A percentile compares a stretch with the other conserved stretches of the same genome.
These are phyloP conservation scores for Aspidiotus destructor DNA, from an alignment of 2,888 invertebrate species.

Conservation along the genomic window DNA sequence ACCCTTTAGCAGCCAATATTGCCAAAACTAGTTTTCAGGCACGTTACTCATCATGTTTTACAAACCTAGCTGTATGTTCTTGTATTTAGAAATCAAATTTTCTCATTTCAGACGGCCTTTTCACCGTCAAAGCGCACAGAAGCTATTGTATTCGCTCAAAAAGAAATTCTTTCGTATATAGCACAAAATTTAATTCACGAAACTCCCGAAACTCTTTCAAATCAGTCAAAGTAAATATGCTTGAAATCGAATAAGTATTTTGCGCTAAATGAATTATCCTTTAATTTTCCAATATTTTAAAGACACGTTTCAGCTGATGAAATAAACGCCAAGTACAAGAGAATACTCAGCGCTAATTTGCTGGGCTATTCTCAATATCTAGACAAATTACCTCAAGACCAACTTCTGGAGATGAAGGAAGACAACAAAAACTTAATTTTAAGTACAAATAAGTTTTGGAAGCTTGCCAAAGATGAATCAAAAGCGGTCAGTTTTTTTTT, in stretches of 20 bases:
- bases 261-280: constrained; percentile 11
- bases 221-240: constrained; percentile 43
- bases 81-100: constrained; percentile 7
- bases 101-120: constrained; percentile 57
- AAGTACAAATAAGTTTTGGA: constrained; percentile 60
- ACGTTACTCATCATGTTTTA: not conserved
- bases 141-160: constrained; percentile 70
- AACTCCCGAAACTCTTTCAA: constrained; percentile 48
- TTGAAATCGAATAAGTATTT: constrained; percentile 7
- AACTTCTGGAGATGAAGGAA: constrained; percentile 46
- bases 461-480: constrained; percentile 51
- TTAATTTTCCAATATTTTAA: not conserved
- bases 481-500: constrained; percentile 42
- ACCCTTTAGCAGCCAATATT: constrained; percentile 69
- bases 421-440: constrained; percentile 50
- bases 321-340: constrained; percentile 57
- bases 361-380: constrained; percentile 56
- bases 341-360: constrained; percentile 55
- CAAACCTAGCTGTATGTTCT: constrained; percentile 5
- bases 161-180: constrained; percentile 66
- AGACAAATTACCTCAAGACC: constrained; percentile 47
- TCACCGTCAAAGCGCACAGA: constrained; percentile 65
- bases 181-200: constrained; percentile 58
- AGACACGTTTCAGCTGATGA: constrained; percentile 42
- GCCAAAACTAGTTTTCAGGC: constrained; percentile 58